Conservation (phyloP, 1,140 invertebrate genomes). For the Trichoplusia ni region DNA sequence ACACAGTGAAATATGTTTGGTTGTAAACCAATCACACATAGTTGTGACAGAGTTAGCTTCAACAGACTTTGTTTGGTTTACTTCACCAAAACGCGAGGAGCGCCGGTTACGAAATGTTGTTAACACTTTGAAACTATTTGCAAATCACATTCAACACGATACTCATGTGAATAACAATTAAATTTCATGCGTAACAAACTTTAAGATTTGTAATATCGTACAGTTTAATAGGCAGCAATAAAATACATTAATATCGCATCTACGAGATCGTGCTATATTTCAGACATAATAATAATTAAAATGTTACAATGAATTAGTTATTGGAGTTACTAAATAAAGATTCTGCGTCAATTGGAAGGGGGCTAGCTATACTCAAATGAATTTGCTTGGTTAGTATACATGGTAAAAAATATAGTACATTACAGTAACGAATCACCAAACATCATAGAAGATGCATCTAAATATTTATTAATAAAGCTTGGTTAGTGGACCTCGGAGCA, state of each 20-base stretch:
- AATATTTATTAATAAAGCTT: constrained; percentile 14
- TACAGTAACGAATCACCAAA: no score
- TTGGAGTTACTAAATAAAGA: no score
- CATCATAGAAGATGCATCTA: not conserved
- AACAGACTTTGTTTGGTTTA: constrained; percentile 32
- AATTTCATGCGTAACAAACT: not conserved
- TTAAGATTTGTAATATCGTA: no score
- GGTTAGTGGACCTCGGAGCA: constrained; percentile 17
- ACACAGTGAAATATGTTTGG: constrained; percentile 30
- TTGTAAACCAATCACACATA: constrained; percentile 31
- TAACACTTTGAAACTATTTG: constrained; percentile 19
- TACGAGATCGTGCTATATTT: no score
- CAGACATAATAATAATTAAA: no score
- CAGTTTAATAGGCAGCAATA: no score
- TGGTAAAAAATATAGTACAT: no score
- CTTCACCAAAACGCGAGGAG: constrained; percentile 27
- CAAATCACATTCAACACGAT: constrained; percentile 20
- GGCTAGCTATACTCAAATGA: no score
- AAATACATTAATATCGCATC: no score
- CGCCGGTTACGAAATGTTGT: constrained; percentile 30
- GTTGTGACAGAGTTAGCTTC: constrained; percentile 33
- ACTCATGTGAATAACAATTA: not conserved
- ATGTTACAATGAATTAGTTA: no score
- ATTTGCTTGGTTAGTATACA: no score
- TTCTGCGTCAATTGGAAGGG: no score